Conservation (phyloP, 2,797 vertebrate genomes). For the Phoxinus dragarum region DNA sequence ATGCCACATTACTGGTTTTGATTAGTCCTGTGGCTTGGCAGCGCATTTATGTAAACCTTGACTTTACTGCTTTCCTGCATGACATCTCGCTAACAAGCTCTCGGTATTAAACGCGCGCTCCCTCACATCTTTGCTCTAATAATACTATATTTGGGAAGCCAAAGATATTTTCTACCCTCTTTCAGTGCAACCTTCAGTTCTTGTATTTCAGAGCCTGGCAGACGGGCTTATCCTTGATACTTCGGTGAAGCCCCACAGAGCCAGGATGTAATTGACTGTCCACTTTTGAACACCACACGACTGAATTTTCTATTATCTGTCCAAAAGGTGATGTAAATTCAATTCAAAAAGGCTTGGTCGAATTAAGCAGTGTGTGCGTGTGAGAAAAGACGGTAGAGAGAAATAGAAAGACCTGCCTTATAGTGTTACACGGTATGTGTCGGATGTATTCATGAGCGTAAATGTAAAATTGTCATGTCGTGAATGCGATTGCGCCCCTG, state of each 20-base stretch:
- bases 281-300: constrained; percentile 47
- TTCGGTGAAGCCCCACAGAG: constrained; percentile 46
- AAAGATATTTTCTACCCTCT: constrained; percentile 58
- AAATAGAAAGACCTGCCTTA: neutral
- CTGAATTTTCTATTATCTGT: constrained; percentile 46
- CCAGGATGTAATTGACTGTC: constrained; percentile 59
- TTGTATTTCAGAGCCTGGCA: constrained; percentile 60
- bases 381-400: neutral
- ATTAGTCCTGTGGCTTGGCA: constrained; percentile 22
- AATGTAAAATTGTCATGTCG: neutral
- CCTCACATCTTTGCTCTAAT: constrained; percentile 35
- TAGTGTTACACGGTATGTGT: neutral
- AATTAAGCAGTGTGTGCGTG: constrained; percentile 34
- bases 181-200: constrained; percentile 62
- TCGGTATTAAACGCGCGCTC: constrained; percentile 28
- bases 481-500: too few relatives aligned
- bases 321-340: constrained; percentile 55
- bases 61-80: neutral
- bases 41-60: constrained; percentile 17
- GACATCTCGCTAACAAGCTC: constrained; percentile 39
- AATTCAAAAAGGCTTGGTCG: constrained; percentile 29
- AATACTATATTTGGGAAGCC: constrained; percentile 60
- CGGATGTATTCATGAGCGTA: neutral
- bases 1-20: constrained; percentile 4
- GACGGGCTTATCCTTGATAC: constrained; percentile 51